Evolutionary conservation across 2,113 vertebrate genomes (phyloP).

Genomic region (Pholis gunnellus): DNA sequence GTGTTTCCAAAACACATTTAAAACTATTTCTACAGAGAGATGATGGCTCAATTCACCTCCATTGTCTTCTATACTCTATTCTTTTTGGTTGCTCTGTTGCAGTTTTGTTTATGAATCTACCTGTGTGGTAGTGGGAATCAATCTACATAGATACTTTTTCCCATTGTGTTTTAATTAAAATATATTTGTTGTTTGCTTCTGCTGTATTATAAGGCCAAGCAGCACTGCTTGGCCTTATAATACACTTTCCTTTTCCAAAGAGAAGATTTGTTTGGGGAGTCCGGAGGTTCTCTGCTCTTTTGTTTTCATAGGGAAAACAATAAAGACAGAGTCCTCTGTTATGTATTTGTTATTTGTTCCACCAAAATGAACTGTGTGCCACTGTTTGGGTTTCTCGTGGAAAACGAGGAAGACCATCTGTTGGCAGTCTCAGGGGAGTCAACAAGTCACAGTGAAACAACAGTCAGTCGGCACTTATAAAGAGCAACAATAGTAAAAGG

Average conservation of each 20-base stretch:
- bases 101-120: neutral
- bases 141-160: neutral
- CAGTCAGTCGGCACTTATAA: constrained; percentile 11
- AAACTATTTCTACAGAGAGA: constrained; percentile 25
- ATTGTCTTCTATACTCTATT: neutral
- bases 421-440: constrained; percentile 12
- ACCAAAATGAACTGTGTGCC: neutral
- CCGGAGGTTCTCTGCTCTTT: no score
- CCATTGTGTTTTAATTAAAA: neutral
- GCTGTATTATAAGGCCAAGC: no score
- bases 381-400: neutral
- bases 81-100: neutral
- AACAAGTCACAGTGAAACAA: constrained; percentile 1
- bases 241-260: neutral
- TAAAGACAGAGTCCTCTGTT: neutral
- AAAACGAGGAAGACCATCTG: constrained; percentile 18
- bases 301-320: neutral
- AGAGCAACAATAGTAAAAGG: constrained; percentile 38
- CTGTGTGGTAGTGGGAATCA: neutral
- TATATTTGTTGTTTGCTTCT: neutral
- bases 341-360: neutral
- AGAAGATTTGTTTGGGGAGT: neutral
- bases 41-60: neutral
- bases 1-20: constrained; percentile 36
- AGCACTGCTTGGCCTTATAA: no score